Conservation (phyloP, 2,113 vertebrate genomes). For the Nicator chloris region DNA sequence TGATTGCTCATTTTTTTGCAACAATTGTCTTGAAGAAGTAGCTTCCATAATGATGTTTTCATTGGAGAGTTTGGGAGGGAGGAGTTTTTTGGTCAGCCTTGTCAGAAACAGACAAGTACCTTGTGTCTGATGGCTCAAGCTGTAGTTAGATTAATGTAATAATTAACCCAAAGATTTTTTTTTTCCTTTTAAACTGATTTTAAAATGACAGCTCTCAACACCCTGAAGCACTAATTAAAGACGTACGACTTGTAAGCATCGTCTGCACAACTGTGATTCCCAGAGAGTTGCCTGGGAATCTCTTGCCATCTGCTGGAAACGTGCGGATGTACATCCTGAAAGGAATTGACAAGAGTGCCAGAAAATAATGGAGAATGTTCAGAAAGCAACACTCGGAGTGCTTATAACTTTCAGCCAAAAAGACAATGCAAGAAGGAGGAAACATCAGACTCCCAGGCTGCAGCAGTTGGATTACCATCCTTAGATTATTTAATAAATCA, state of each 20-base stretch:
- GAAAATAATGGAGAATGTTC: neutral
- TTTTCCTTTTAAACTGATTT: neutral
- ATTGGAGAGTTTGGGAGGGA: neutral
- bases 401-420: neutral
- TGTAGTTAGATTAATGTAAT: neutral
- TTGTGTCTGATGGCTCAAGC: neutral
- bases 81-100: neutral
- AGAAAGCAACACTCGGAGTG: neutral
- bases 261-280: neutral
- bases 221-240: neutral
- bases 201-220: neutral
- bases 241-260: fast-evolving
- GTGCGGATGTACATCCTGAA: neutral
- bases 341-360: fast-evolving
- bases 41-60: neutral
- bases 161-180: neutral
- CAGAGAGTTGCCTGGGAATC: neutral
- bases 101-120: neutral
- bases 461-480: neutral
- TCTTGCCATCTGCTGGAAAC: conserved; percentile 59
- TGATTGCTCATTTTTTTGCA: neutral
- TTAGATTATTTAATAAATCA: neutral
- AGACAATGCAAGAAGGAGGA: neutral
- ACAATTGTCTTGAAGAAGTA: neutral
- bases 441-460: neutral